Base-by-base conservation (phyloP, 1,140 invertebrate species). In the Euschistus heros region DNA sequence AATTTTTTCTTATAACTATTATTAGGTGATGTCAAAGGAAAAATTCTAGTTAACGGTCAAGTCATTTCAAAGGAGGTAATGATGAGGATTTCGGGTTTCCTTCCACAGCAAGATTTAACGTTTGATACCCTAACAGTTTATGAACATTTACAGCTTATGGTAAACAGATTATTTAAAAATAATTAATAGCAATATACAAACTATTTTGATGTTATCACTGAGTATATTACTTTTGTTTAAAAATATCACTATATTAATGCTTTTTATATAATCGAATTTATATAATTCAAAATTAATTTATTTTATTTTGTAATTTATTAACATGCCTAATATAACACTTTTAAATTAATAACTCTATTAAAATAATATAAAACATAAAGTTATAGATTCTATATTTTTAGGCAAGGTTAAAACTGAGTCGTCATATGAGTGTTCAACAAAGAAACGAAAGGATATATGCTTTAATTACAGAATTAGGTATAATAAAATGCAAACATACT, bases 71-170 rank as follows among this genome's bases (percentile, higher is more conserved):
- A 79, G 64, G 74, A 81, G 69, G 76, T 83, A 6, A 83, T 88
- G 75, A 77, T 81, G 59, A 80, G 79, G 71, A 82, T 87, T 68
- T 88, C 86, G 22, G 84, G 82, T 66, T 88, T 87, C 73, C 78
- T 88, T 52, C 85, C 86, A 4, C 86, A 89, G 72, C 78, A 83
- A 63, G 84, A 88, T 73, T 74, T 88, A 69, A 80, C 81, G 54
- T 76, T 86, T 26, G 82, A 86, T 67, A 79, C 82, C 14, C 76
- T 89, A 60, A 86, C 83, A 1, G 84, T 86, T n/a, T 74, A 78
- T 62, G 86, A 89, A 73, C 86, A 88, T 72, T 81, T 89, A 76
- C 80, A 82, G 70, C 87, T 89, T 71, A 88, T 88, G 85, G 86
- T 86, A 74, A 75, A 24, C n/a, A n/a, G n/a, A 24, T 37, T 6